These are phyloP conservation scores for Phalanger gymnotis DNA, from an alignment of 2,797 vertebrate genomes.

Conservation along the genomic window DNA sequence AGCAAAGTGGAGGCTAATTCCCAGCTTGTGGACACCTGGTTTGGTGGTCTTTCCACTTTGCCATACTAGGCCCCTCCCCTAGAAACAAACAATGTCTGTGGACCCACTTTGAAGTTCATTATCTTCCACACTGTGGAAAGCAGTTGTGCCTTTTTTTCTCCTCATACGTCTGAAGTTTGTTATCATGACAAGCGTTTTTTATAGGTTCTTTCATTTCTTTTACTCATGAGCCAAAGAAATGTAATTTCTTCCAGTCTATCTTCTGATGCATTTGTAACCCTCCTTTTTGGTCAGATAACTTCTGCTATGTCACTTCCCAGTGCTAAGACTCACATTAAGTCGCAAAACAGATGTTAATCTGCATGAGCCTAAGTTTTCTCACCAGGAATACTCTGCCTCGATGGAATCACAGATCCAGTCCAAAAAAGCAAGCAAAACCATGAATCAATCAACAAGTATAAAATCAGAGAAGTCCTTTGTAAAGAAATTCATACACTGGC, in stretches of 20 bases:
- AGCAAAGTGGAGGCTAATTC: background rate
- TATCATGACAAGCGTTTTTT: background rate
- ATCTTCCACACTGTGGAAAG: background rate
- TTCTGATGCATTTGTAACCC: background rate
- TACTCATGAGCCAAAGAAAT: background rate
- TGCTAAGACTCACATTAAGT: background rate
- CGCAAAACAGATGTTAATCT: background rate
- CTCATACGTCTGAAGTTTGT: background rate
- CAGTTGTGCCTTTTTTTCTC: background rate
- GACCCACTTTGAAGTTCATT: background rate
- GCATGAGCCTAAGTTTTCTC: background rate
- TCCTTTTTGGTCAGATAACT: background rate
- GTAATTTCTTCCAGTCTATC: background rate
- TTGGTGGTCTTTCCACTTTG: background rate
- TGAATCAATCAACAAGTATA: background rate
- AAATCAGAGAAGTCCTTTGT: background rate
- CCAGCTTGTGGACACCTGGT: background rate
- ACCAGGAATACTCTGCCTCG: background rate
- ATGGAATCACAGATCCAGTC: background rate
- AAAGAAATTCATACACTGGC: background rate
- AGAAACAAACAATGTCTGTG: background rate
- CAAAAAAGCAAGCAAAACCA: background rate
- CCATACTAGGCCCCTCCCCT: background rate
- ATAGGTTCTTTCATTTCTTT: background rate
- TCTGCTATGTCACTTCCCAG: background rate